Conservation (phyloP, 2,113 vertebrate genomes). For the mouse (Mus musculus) region DNA sequence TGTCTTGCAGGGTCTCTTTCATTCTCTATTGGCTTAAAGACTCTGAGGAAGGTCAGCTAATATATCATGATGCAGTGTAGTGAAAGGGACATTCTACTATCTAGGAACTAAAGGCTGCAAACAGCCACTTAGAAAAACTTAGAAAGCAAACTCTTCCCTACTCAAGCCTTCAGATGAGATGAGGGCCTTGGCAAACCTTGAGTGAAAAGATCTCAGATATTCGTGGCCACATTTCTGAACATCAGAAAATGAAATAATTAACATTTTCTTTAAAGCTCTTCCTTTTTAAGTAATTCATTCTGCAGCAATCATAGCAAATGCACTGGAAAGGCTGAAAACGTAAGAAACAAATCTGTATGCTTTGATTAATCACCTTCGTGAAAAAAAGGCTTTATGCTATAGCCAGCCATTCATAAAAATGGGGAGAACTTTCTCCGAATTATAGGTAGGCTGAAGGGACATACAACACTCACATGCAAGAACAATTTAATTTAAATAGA, state of each 20-base stretch:
- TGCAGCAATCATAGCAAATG: neutral
- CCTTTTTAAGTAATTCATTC: neutral
- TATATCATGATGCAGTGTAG: neutral
- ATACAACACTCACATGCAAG: neutral
- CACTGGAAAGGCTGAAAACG: neutral
- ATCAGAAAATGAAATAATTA: neutral
- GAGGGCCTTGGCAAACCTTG: neutral
- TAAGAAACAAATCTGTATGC: neutral
- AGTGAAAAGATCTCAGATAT: neutral
- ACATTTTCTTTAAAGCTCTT: neutral
- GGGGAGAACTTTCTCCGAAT: neutral
- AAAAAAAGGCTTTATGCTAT: neutral
- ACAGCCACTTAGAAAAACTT: neutral
- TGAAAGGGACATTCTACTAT: neutral
- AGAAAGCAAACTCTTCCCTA: neutral
- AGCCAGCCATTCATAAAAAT: neutral
- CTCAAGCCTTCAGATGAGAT: conserved; percentile 3
- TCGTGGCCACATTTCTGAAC: neutral
- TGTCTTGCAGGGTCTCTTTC: neutral
- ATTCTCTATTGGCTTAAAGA: neutral
- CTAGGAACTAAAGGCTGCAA: neutral
- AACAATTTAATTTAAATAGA: neutral
- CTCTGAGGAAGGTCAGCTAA: neutral
- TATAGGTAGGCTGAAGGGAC: neutral
- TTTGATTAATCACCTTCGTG: neutral